Evolutionary conservation across 1,140 invertebrate species (phyloP), one percentile per base, ranked within the genome.

Genomic region (Megalonaias nervosa): DNA sequence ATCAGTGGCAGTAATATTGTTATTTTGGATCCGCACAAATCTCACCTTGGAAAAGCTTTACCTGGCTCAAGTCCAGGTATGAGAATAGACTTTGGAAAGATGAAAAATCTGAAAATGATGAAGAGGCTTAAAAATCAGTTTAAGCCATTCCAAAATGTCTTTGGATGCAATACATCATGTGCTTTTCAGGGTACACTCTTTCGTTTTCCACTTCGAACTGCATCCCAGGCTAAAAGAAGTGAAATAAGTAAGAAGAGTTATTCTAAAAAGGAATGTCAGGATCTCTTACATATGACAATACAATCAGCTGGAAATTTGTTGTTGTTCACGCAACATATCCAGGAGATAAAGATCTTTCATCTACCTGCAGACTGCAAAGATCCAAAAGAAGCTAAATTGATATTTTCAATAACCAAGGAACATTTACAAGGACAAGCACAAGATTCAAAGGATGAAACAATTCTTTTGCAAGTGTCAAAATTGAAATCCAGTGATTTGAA

Each of bases 1-100:
- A 74, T 89, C 3, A 86, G 84, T 64, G 61, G 83, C 59, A 61
- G 88, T 48, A 83, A 70, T 59, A 38, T 88, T 31, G 86, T 88
- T 3, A 82, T 89, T 17, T 88, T 89, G 80, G 88, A 89, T 74
- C 88, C 88, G 19, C 88, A 89, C 57, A 68, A 77, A 31, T 81
- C 71, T 21, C 82, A 85, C 66, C 67, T 88, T 9, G 74, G 78
- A 13, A 79, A 79, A 48, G 75, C 81, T 17, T 23, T 75, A 31
- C 56, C 19, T 17, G 56, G n/a, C 5, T 23, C 19, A 4, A 74
- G 74, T 55, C 81, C 77, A 26, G 75, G 75, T 19, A 31, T 67
- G 9, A 67, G 62, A 57, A 57, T 72, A 83, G 26, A 81, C 64
- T 64, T 80, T 26, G 67, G 71, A 21, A 70, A 60, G n/a, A 21